These are phyloP conservation scores for Drosophila athabasca DNA, from an alignment of 1,140 invertebrate genomes.

Conservation along the genomic window DNA sequence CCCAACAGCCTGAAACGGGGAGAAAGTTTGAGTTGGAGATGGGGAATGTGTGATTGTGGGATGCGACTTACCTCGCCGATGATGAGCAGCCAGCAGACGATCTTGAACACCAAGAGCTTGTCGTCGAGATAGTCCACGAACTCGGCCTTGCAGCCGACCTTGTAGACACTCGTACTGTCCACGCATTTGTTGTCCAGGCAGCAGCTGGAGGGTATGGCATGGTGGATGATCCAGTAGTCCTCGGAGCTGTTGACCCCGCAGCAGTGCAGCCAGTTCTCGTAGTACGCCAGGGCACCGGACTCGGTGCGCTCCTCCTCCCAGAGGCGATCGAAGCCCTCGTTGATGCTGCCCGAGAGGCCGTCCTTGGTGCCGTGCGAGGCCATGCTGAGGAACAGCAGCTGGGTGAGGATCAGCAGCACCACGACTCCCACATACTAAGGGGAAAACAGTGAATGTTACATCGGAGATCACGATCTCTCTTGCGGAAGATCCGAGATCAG, in stretches of 20 bases:
- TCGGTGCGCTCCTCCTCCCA: conserved; percentile 67
- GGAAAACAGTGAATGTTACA: background rate
- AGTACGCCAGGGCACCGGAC: conserved; percentile 66
- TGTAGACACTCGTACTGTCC: conserved; percentile 40
- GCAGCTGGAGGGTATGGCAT: conserved; percentile 64
- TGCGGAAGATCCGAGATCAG: background rate
- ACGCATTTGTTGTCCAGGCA: conserved; percentile 61
- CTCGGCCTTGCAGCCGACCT: conserved; percentile 63
- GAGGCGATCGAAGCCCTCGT: conserved; percentile 69
- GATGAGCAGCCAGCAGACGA: conserved; percentile 70
- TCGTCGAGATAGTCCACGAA: conserved; percentile 69
- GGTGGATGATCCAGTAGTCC: conserved; percentile 66
- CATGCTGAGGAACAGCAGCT: conserved; percentile 74
- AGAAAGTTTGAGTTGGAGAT: background rate
- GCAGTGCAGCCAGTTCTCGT: conserved; percentile 76
- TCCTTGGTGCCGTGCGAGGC: conserved; percentile 73
- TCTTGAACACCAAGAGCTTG: conserved; percentile 69
- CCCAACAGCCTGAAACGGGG: conserved; percentile 49
- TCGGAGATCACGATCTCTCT: conserved; percentile 1
- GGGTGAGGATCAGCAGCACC: conserved; percentile 60
- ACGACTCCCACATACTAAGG: conserved; percentile 54
- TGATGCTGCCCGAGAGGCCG: conserved; percentile 73
- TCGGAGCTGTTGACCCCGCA: conserved; percentile 71
- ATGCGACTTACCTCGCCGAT: conserved; percentile 62
- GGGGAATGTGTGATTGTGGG: too few species aligned